Base-by-base conservation (phyloP, 2,797 vertebrate species). In the Amphiprion clarkii region DNA sequence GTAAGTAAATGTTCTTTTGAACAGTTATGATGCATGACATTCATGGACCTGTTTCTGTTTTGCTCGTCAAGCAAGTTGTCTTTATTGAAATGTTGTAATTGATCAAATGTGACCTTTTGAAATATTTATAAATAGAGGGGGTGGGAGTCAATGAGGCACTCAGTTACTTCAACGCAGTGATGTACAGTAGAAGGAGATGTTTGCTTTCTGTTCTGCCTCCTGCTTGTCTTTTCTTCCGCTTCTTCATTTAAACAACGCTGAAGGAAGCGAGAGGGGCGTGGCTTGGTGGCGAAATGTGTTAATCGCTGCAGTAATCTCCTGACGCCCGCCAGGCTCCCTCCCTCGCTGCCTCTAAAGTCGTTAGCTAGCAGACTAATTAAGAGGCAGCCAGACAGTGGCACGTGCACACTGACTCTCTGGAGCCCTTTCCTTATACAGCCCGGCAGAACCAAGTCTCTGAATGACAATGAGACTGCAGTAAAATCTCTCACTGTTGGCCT, bases 351-450 rank as follows among this genome's bases (percentile, higher is more conserved):
- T 74, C 85, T 67, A 52, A 82, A 87, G 85, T 91, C 77, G 48
- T 92, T 93, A 92, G 77, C 76, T 53, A 63, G 74, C 82, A 91
- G 86, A 88, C 88, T 93, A 93, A 93, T 94, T 92, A 94, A 92
- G 84, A 86, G 72, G 57, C 76, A 80, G 70, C 27, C 83, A 88
- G 81, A 85, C 78, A 51, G 75, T 25, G 48, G 76, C 82, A 79
- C 55, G 57, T 79, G 82, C 71, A 54, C 39, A 0, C 74, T 2
- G 40, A 39, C 68, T 87, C 89, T 88, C 83, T 29, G 54, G 88
- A 88, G 87, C 46, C 66, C 46, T 56, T 70, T 58, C 74, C 70
- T 79, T 64, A 62, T 3, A 31, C 13, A n/a, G 36, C 73, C 54
- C 27, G 6, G 59, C 36, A 65, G 65, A 74, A 61, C 36, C 13